These are phyloP conservation scores for Galleria mellonella DNA, from an alignment of 1,140 invertebrate species.

Conservation along the genomic window DNA sequence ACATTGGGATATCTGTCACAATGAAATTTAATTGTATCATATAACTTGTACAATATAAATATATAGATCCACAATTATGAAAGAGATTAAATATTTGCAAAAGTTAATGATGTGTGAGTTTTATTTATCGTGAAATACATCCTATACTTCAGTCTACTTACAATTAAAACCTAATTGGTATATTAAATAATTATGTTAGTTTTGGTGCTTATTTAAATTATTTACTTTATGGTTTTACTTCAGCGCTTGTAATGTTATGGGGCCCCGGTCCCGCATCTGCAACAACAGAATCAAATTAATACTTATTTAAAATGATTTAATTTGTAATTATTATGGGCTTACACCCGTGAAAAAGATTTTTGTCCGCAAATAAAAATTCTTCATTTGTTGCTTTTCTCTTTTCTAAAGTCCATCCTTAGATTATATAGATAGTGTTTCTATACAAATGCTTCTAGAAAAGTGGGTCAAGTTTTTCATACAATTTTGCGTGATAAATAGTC, in stretches of 20 bases:
- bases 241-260: conserved; percentile 36
- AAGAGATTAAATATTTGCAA: conserved; percentile 76
- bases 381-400: no score
- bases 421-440: no score
- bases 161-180: conserved; percentile 16
- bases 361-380: no score
- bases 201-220: conserved; percentile 29
- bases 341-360: no score
- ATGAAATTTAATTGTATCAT: conserved; percentile 71
- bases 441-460: no score
- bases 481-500: no score
- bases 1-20: conserved; percentile 39
- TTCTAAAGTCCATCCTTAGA: no score
- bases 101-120: conserved; percentile 61
- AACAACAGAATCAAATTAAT: conserved; percentile 6
- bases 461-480: no score
- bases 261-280: conserved; percentile 57
- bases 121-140: conserved; percentile 35
- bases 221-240: conserved; percentile 10
- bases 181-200: conserved; percentile 20
- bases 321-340: no score
- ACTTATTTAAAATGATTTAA: not conserved
- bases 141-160: conserved; percentile 27
- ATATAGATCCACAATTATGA: conserved; percentile 76
- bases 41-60: conserved; percentile 76